Base-by-base conservation (phyloP, 2,888 invertebrate genomes). In the Escarpia spicata region DNA sequence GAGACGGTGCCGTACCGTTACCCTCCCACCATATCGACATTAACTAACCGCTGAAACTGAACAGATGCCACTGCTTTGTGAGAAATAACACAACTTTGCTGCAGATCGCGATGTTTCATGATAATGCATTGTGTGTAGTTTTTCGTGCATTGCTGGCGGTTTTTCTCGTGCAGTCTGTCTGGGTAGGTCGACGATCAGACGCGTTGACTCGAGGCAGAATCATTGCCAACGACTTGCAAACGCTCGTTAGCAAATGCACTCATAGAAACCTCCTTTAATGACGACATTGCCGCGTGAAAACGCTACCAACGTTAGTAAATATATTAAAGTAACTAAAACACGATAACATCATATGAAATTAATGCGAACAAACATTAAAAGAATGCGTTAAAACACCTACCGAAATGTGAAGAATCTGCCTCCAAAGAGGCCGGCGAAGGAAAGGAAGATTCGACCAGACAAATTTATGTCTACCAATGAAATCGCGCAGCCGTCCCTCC, bases 341-440 rank as follows among this genome's bases (percentile, higher is more conserved):
- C 75, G 75, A 75, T 75, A 75, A 75, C 26, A 75, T 75, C 26
- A 75, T 75, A 75, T 6, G 75, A 75, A 75, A 75, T 75, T 75
- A 75, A 75, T 75, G 75, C 75, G 75, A 75, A 75, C 52, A 75
- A 75, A 26, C 75, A 75, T 75, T 75, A 75, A 75, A 75, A 75
- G 26, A 75, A 75, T 75, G 75, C 75, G 75, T 15, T 26, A 75
- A 52, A 75, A 75, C 75, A 75, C 75, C 26, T 75, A 75, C 75
- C 75, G 75, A 19, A 19, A 75, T 75, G 6, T 15, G 75, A 75
- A 75, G 75, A 75, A 75, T 75, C 75, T 75, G 19, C 19, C 75
- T 75, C 75, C 75, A 75, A 75, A 75, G 75, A 75, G 75, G 75
- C 75, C 75, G 75, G 75, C 75, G 75, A 75, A 75, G n/a, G 75